Conservation (phyloP, 2,113 vertebrate genomes). For the Psilopogon haemacephalus region DNA sequence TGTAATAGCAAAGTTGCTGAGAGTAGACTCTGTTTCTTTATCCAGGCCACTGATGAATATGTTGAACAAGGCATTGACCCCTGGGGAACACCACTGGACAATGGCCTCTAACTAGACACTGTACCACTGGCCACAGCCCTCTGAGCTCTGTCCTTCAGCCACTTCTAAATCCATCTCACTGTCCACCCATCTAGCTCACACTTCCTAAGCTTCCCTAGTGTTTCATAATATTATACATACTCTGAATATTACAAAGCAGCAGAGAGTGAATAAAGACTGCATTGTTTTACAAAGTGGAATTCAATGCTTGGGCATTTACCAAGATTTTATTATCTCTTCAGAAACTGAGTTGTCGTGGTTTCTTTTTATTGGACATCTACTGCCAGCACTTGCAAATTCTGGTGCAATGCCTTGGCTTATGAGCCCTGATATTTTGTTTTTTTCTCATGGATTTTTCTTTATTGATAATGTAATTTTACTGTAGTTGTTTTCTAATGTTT, state of each 20-base stretch:
- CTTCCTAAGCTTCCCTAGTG: background rate
- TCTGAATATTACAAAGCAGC: background rate
- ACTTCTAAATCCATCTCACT: too few relatives aligned
- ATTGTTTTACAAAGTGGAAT: background rate
- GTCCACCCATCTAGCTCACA: too few relatives aligned
- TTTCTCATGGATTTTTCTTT: background rate
- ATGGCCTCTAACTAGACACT: too few relatives aligned
- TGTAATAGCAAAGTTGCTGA: too few relatives aligned
- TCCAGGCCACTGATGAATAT: too few relatives aligned
- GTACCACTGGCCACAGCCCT: too few relatives aligned
- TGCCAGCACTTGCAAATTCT: background rate
- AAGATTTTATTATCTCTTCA: background rate
- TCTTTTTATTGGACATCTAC: background rate
- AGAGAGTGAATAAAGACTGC: background rate
- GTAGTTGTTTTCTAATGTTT: background rate
- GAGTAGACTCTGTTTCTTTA: too few relatives aligned
- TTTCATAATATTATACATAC: background rate
- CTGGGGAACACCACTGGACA: too few relatives aligned
- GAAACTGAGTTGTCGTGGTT: too few relatives aligned
- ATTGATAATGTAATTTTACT: background rate
- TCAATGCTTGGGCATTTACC: background rate
- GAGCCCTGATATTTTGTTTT: background rate
- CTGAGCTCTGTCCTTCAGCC: too few relatives aligned
- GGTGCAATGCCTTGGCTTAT: background rate
- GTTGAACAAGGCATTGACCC: too few relatives aligned